Evolutionary conservation across 92 coral and sea anemone genomes (phyloP).

Genomic region (Zoanthus gigantus): DNA sequence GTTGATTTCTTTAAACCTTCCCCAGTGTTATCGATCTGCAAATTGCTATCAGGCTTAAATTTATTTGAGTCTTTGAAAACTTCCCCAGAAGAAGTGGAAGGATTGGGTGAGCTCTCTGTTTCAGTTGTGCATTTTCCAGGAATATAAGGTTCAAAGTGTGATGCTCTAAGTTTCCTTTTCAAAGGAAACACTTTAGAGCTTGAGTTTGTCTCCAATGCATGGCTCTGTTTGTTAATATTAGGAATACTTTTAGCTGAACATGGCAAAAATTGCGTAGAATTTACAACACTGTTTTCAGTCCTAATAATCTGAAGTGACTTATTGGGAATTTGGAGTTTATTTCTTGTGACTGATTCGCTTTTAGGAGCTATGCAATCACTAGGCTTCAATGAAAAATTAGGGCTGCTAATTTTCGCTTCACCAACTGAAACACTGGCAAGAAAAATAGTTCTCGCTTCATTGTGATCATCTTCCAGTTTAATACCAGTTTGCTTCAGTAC

Average conservation of each 20-base stretch:
- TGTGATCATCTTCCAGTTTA: background rate
- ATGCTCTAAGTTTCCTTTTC: slow-evolving; percentile 43
- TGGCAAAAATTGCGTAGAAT: background rate
- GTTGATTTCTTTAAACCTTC: background rate
- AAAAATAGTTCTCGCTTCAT: background rate
- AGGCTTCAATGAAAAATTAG: background rate
- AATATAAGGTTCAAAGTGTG: slow-evolving; percentile 86
- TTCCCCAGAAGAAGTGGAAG: slow-evolving; percentile 25
- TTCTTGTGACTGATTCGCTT: background rate
- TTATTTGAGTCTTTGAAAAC: background rate
- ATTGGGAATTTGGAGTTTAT: background rate
- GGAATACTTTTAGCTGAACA: background rate
- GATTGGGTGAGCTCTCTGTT: slow-evolving; percentile 22
- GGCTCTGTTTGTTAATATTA: background rate
- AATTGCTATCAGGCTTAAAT: background rate
- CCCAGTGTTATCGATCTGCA: slow-evolving; percentile 9
- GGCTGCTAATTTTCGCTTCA: background rate
- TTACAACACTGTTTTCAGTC: background rate
- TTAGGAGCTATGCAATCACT: background rate
- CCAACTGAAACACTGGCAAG: background rate
- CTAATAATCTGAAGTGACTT: background rate
- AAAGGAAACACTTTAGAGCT: slow-evolving; percentile 4
- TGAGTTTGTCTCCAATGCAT: background rate
- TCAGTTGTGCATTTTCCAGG: slow-evolving; percentile 74
- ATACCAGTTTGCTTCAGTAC: background rate